These are phyloP conservation scores for Lacerta bilineata DNA, from an alignment of 2,797 vertebrate species.

Conservation along the genomic window DNA sequence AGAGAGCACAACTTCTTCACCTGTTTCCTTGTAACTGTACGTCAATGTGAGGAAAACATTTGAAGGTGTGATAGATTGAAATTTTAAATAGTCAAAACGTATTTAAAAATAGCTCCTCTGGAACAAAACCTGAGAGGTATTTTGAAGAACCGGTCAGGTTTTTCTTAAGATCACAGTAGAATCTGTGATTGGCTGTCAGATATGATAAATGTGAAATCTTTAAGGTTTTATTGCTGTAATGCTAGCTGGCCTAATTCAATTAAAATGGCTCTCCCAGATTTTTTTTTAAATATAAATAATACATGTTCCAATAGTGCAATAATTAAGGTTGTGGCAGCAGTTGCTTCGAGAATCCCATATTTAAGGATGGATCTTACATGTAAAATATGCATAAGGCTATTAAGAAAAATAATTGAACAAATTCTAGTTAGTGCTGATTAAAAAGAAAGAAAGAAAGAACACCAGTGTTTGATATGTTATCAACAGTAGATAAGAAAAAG, in stretches of 20 bases:
- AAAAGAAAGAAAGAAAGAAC: not conserved
- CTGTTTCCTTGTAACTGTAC: not conserved
- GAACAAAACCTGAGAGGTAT: slow-evolving; percentile 56
- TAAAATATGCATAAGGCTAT: slow-evolving; percentile 57
- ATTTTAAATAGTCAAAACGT: slow-evolving; percentile 44
- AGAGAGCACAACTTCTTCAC: not conserved
- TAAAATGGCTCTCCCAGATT: slow-evolving; percentile 74
- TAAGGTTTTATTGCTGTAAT: slow-evolving; percentile 81
- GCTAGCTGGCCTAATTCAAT: slow-evolving; percentile 83
- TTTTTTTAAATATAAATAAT: slow-evolving; percentile 79
- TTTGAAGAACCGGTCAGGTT: slow-evolving; percentile 77
- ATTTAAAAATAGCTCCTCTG: slow-evolving; percentile 46
- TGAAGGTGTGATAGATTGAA: not conserved
- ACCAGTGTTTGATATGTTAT: not conserved
- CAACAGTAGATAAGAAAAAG: slow-evolving; percentile 6
- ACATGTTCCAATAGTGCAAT: slow-evolving; percentile 64
- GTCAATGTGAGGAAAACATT: slow-evolving; percentile 15
- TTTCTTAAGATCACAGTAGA: slow-evolving; percentile 78
- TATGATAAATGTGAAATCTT: slow-evolving; percentile 84
- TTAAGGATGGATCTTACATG: slow-evolving; percentile 60
- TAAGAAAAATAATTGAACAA: slow-evolving; percentile 54
- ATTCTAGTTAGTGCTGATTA: not conserved
- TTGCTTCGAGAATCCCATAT: slow-evolving; percentile 68
- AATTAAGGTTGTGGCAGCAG: slow-evolving; percentile 77
- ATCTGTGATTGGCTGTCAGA: slow-evolving; percentile 82